Conservation (phyloP, 2,888 invertebrate species). For the Erebia aethiops region DNA sequence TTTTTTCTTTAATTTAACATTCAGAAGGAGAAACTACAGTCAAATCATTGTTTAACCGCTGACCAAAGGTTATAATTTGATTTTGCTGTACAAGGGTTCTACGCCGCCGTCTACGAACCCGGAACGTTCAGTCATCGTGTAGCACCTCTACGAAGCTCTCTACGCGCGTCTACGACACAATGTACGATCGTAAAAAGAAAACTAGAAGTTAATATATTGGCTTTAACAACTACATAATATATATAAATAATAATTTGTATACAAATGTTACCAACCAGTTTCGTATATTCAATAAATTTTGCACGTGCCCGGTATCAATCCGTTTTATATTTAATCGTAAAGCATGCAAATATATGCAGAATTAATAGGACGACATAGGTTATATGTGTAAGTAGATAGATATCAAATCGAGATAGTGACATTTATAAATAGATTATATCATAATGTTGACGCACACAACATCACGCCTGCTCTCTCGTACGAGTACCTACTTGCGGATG, state of each 20-base stretch:
- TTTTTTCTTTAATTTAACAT: too few species aligned
- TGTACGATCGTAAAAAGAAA: not conserved
- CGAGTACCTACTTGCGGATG: not conserved
- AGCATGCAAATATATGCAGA: conserved; percentile 19
- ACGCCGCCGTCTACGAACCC: not conserved
- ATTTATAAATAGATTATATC: conserved; percentile 5
- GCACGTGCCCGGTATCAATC: conserved; percentile 15
- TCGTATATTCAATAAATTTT: not conserved
- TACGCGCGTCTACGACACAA: not conserved
- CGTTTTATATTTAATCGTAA: conserved; percentile 10
- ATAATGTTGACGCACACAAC: not conserved
- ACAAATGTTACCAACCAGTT: not conserved
- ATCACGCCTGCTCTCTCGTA: not conserved
- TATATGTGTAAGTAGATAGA: not conserved
- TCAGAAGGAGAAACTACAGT: too few species aligned
- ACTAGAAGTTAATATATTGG: not conserved
- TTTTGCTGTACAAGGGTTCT: not conserved
- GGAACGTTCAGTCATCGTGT: conserved; percentile 5
- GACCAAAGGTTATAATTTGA: not conserved
- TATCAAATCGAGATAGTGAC: not conserved
- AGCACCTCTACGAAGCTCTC: conserved; percentile 17
- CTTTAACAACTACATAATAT: not conserved
- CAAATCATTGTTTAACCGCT: too few species aligned
- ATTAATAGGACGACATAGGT: conserved; percentile 11
- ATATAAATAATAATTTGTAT: not conserved